Base-by-base conservation (phyloP, 2,888 invertebrate genomes). In the Apotomis betuletana region DNA sequence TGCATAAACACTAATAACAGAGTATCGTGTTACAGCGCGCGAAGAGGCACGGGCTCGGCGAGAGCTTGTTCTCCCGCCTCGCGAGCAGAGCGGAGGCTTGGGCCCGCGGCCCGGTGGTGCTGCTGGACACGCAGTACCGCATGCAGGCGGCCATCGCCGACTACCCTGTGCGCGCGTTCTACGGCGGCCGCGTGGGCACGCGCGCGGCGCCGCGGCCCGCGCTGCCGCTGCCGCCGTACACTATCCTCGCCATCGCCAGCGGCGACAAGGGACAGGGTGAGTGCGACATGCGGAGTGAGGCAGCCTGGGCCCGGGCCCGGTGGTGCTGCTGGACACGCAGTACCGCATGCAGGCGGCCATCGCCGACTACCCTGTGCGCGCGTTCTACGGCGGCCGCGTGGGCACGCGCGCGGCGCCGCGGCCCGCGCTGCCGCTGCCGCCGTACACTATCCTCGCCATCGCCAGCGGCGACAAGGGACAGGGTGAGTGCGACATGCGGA, bases 301-400 rank as follows among this genome's bases (percentile, higher is more conserved):
- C 0, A 15, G 15, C 15, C 15, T 15, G 15, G 15, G 0, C 15
- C 1, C 15, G 44, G 44, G 81, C 77, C 94, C 94, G 0, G 91
- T 95, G 8, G 89, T 94, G 75, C 87, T 94, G 77, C 89, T 97
- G 49, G 90, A 94, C 75, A 2, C 98, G 15, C 15, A 98, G 86
- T 98, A 98, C 87, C 94, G 98, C 75, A 98, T 98, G 98, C 96
- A 97, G 77, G 94, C 94, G 0, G 95, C 96, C 69, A 98, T 98
- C 77, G 96, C 96, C 3, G 89, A 91, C 94, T 15, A 15, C 15
- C 98, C 98, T 0, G 97, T 96, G 86, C 87, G 91, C 51, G 94
- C 94, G 61, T 96, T 97, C 87, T 97, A 97, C 84, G 90, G 88
- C 59, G 94, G 94, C 5, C 87, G 83, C 75, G 87, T 97, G 64